Evolutionary conservation across 1,140 invertebrate species (phyloP).

Genomic region (Ganaspis sp.): DNA sequence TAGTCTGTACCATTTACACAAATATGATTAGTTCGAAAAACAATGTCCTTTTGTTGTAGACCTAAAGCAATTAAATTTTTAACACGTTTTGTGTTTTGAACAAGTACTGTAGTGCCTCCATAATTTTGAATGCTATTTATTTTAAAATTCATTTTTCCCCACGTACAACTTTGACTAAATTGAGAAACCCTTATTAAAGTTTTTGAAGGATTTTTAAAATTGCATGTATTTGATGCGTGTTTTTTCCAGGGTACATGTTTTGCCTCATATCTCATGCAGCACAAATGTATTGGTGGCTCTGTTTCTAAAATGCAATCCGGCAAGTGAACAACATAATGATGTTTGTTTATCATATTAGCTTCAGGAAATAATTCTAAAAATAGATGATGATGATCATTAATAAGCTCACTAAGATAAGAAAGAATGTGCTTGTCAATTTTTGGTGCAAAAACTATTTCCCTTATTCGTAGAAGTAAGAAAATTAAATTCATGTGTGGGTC

Average conservation of each 20-base stretch:
- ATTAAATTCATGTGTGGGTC: constrained; percentile 53
- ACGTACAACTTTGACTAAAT: constrained; percentile 17
- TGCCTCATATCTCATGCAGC: constrained; percentile 28
- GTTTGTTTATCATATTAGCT: constrained; percentile 38
- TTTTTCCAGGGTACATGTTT: constrained; percentile 29
- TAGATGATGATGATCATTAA: constrained; percentile 36
- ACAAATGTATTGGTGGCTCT: constrained; percentile 18
- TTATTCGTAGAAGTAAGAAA: constrained; percentile 51
- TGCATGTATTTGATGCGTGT: neutral
- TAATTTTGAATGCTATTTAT: neutral
- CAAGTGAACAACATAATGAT: constrained; percentile 29
- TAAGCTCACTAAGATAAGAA: constrained; percentile 37
- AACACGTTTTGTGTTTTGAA: constrained; percentile 7
- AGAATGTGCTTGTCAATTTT: constrained; percentile 41
- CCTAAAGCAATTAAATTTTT: neutral
- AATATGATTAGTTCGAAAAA: neutral
- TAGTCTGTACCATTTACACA: constrained; percentile 30
- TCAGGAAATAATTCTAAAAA: constrained; percentile 42
- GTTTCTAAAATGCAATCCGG: neutral
- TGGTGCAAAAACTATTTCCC: constrained; percentile 61
- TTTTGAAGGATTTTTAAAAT: constrained; percentile 35
- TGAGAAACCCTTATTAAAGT: constrained; percentile 31
- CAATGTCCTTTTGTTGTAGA: neutral
- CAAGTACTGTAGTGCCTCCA: neutral
- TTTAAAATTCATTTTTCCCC: constrained; percentile 14